Conservation (phyloP, 2,888 invertebrate genomes). For the Campaea margaritaria region DNA sequence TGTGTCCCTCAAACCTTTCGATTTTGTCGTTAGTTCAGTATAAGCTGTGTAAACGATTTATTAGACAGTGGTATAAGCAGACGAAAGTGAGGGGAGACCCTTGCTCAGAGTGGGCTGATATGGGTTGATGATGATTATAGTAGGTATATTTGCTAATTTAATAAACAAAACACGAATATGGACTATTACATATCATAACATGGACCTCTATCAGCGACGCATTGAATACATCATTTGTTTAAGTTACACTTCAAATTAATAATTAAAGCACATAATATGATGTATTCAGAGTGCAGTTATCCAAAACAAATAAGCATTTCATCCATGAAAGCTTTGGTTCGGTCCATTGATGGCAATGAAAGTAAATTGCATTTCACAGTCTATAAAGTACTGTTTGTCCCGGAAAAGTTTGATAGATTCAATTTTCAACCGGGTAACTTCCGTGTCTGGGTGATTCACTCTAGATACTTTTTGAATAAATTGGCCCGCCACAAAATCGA, state of each 20-base stretch:
- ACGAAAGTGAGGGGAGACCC: too few relatives aligned
- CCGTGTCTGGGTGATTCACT: slow-evolving; percentile 75
- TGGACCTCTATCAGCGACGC: too few relatives aligned
- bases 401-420: slow-evolving; percentile 82
- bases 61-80: too few relatives aligned
- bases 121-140: too few relatives aligned
- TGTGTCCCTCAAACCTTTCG: neutral
- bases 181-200: too few relatives aligned
- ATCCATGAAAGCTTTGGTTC: slow-evolving; percentile 35
- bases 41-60: neutral
- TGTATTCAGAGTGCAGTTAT: slow-evolving; percentile 10
- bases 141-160: too few relatives aligned
- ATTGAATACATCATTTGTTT: slow-evolving; percentile 3
- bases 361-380: slow-evolving; percentile 81
- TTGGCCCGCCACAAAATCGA: slow-evolving; percentile 72
- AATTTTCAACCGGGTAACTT: slow-evolving; percentile 79
- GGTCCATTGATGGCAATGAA: slow-evolving; percentile 72
- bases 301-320: slow-evolving; percentile 27
- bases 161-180: too few relatives aligned
- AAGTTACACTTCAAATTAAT: slow-evolving; percentile 22
- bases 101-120: too few relatives aligned
- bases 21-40: slow-evolving; percentile 1
- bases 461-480: slow-evolving; percentile 82
- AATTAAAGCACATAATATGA: slow-evolving; percentile 20
- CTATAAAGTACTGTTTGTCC: slow-evolving; percentile 81